Evolutionary conservation across 2,888 invertebrate genomes (phyloP).

Genomic region (Entomobrya proxima): DNA sequence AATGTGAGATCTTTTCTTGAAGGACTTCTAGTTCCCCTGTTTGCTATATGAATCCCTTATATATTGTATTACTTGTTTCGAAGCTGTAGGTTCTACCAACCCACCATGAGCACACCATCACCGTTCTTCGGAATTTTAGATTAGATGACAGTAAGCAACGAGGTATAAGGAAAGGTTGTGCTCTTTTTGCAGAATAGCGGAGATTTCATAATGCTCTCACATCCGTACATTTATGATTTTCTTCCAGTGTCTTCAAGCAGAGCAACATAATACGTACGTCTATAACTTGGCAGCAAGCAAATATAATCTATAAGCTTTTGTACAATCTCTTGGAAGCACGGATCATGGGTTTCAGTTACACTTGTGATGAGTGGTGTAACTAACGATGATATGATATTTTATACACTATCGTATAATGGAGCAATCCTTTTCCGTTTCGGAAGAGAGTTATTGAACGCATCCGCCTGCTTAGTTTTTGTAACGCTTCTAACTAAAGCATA

Average conservation of each 20-base stretch:
- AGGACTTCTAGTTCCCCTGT: slow-evolving; percentile 8
- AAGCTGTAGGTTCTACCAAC: background rate
- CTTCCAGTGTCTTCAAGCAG: background rate
- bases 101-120: background rate
- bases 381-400: slow-evolving; percentile 48
- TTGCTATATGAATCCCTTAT: background rate
- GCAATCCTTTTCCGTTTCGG: slow-evolving; percentile 66
- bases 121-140: slow-evolving; percentile 53
- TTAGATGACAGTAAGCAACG: slow-evolving; percentile 40
- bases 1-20: slow-evolving; percentile 1
- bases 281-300: background rate
- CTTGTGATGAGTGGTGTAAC: slow-evolving; percentile 40
- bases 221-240: too few relatives aligned
- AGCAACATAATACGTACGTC: background rate
- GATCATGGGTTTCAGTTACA: slow-evolving; percentile 51
- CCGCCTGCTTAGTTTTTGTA: slow-evolving; percentile 54
- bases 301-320: slow-evolving; percentile 11
- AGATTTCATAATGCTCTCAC: background rate
- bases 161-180: slow-evolving; percentile 21
- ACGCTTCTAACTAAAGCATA: background rate
- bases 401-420: slow-evolving; percentile 23
- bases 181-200: background rate
- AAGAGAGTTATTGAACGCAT: slow-evolving; percentile 74
- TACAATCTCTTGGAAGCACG: slow-evolving; percentile 36
- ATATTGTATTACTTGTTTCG: too few relatives aligned